Evolutionary conservation across 2,888 invertebrate species (phyloP), one percentile per base, ranked within the genome.

Genomic region (Pyralis farinalis): DNA sequence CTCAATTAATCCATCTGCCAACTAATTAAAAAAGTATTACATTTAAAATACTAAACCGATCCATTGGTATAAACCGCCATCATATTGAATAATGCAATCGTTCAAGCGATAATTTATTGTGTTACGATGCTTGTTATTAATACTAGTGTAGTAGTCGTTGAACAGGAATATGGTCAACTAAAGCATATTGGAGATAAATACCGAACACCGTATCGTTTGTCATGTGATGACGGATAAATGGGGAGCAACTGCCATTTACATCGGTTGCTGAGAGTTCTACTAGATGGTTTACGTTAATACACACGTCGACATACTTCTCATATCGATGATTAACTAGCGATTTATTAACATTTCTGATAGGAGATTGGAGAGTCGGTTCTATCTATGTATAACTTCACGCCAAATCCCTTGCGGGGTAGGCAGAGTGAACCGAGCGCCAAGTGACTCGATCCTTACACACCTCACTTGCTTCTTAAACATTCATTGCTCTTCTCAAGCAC

Each of bases 11-110:
- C 55, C 55, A 47, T 43, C 50, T 51, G 45, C 49, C 16, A 47
- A 58, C 52, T 67, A 65, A 68, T 65, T 67, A 55, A 58, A 53
- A 53, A 51, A 48, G 55, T 56, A 61, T 60, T 63, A 58, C 55
- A 63, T 59, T 58, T 47, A 47, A 44, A 42, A 43, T 40, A 43
- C 36, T 45, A 34, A 28, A 42, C n/a, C 34, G 47, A 44, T 55
- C 49, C 49, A 42, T 46, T 40, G 16, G 35, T 35, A n/a, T 8
- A 31, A 21, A 21, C 20, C 20, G 21, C 20, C 29, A 12, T 11
- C 21, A 21, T 25, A 25, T 28, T 36, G 16, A 16, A 36, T 16
- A 41, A 32, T 21, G 33, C 16, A 34, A 21, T 30, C n/a, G 21
- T 31, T 31, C 31, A 34, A 40, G 31, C 40, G 40, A 43, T 40